Base-by-base conservation (phyloP, 2,113 vertebrate species). In the Percina caprodes region DNA sequence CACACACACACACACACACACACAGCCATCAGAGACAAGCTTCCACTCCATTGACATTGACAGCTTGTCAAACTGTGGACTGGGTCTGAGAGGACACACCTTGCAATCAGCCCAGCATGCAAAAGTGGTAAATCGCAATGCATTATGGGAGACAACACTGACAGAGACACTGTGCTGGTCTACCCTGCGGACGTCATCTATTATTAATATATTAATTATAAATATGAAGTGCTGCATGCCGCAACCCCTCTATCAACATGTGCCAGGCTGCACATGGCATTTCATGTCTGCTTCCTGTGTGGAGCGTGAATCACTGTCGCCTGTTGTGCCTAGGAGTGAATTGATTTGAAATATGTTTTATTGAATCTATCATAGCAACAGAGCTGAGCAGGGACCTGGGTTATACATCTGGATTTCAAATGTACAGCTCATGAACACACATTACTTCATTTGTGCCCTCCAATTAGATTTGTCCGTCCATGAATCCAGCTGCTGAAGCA, bases 1-100 rank as follows among this genome's bases (percentile, higher is more conserved):
- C 63, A 74, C 26, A 70, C 59, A n/a, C n/a, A n/a, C n/a, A n/a
- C n/a, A 56, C 39, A 49, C 62, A 46, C 48, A 26, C 69, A 88
- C 77, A 63, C 66, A 75, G 79, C 77, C 87, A 75, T 79, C 77
- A 60, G 78, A 82, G 75, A 82, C 72, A 79, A 71, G 81, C 83
- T 72, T 80, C 69, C 14, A 49, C 79, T 80, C 66, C 61, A 76
- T 26, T 82, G 91, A 90, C 86, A 84, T 24, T 77, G 88, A 87
- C 86, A 89, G 85, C 70, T 79, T 86, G 80, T 91, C 85, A 91
- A 67, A 88, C 62, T 77, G 79, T 63, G 62, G 77, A 74, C 48
- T 12, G 21, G 74, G 39, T 42, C 68, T 82, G 70, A 77, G 54
- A 87, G 56, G 84, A 88, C 80, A 82, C 84, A 88, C 80, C 74